Conservation (phyloP, 2,888 invertebrate genomes). For the Thymelicus sylvestris region DNA sequence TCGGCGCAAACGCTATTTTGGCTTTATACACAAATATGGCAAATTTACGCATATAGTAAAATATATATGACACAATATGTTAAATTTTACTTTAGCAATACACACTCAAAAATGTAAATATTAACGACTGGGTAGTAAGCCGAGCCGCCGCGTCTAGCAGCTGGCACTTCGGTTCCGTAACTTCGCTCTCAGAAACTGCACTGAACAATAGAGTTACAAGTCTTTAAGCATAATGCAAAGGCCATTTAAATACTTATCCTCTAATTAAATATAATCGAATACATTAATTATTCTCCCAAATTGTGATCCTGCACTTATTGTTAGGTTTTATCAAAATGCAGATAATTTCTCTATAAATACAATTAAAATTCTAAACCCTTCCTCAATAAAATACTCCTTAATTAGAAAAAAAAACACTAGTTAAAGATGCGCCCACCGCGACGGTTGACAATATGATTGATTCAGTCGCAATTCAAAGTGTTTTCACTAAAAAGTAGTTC, state of each 20-base stretch:
- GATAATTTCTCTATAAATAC: conserved; percentile 14
- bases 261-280: conserved; percentile 2
- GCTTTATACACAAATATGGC: background rate
- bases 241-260: conserved; percentile 18
- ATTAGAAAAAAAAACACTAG: background rate
- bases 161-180: too few species aligned
- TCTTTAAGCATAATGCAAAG: conserved; percentile 3
- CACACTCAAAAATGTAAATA: too few species aligned
- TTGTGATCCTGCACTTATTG: background rate
- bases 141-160: too few species aligned
- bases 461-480: too few species aligned
- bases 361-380: conserved; percentile 16
- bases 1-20: conserved; percentile 7
- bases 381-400: conserved; percentile 3
- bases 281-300: conserved; percentile 5
- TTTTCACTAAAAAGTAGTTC: too few species aligned
- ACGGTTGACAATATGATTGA: too few species aligned
- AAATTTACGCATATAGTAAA: background rate
- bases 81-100: background rate
- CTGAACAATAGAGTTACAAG: background rate
- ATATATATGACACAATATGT: background rate
- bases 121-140: too few species aligned
- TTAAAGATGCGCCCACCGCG: too few species aligned
- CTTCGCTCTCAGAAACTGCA: too few species aligned
- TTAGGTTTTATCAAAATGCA: conserved; percentile 15